Evolutionary conservation across 2,113 vertebrate genomes (phyloP), one percentile per base, ranked within the genome.

Genomic region (Phalacrocorax pelagicus): DNA sequence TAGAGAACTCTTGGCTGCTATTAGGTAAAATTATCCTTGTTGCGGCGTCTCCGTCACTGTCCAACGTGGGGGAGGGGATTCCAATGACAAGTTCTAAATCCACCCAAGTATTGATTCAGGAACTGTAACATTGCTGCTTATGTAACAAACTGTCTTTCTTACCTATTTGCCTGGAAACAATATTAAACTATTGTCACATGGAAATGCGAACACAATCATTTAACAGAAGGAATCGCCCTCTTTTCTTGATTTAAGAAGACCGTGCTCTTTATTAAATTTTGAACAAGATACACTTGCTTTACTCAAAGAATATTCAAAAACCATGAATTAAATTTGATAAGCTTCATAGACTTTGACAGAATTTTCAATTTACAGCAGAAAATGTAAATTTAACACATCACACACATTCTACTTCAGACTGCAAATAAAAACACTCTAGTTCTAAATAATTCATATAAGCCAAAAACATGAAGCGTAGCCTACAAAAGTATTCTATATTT

Each of bases 1-100:
- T 22, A 38, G 93, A 95, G 72, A 92, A 72, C 47, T 74, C 94
- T 74, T 77, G 94, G 93, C 94, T 90, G 63, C 92, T 54, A n/a
- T 34, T 38, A 52, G 78, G 92, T 89, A 79, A 97, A 96, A 94
- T 92, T 93, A 97, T 89, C 85, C 86, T 78, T 62, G 66, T 82
- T 81, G 71, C 5, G 1, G 59, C 67, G 92, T 78, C 72, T 52
- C 91, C 0, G 29, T 65, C 90, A 87, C 89, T 83, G 78, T 54
- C 81, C 91, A 34, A 16, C 1, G 1, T 15, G 87, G 85, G 77
- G 93, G 90, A 95, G 66, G 94, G 79, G 82, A 86, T 7, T 59
- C 85, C 88, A 88, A 40, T 80, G 94, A 46, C 85, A 59, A 88
- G 21, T 44, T 83, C 89, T 44, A 67, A 94, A 97, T 61, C 24